Percentiles rank a stretch among this genome's conserved stretches.
phyloP scores from a whole-genome alignment of 1,140 invertebrate genomes.

The Melipona quadrifasciata region DNA sequence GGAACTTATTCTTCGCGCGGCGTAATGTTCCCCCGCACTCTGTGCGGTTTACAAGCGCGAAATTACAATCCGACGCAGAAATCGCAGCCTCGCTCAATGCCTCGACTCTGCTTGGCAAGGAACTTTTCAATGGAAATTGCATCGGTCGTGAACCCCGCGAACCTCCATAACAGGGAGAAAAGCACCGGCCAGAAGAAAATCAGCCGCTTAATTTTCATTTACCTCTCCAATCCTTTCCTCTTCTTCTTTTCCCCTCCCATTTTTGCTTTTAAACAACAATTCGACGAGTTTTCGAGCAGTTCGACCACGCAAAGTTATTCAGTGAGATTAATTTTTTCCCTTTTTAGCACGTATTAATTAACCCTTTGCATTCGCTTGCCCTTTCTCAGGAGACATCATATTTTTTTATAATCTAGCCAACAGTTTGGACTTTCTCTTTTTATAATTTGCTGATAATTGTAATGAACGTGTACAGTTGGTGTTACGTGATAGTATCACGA shows the following conservation, averaged over 20 bases:
- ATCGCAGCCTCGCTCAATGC: slow-evolving; percentile 14
- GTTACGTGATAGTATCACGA: too few species aligned
- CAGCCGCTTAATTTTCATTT: slow-evolving; percentile 4
- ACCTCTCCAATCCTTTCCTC: neutral
- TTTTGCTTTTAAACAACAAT: too few species aligned
- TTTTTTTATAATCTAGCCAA: too few species aligned
- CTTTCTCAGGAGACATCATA: too few species aligned
- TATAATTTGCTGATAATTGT: too few species aligned
- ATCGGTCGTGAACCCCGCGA: neutral
- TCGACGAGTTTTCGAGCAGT: too few species aligned
- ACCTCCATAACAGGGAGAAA: neutral
- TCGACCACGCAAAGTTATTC: neutral
- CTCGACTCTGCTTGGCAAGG: neutral
- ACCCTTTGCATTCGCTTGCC: too few species aligned
- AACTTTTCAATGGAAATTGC: slow-evolving; percentile 34
- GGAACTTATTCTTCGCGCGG: neutral
- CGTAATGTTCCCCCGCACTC: neutral
- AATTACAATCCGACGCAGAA: slow-evolving; percentile 29
- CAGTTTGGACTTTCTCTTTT: too few species aligned
- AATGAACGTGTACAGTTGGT: too few species aligned
- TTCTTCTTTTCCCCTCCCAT: too few species aligned
- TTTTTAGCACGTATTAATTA: neutral
- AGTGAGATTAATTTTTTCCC: neutral
- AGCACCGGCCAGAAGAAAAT: neutral
- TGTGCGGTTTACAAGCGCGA: slow-evolving; percentile 21